phyloP scores from a whole-genome alignment of 1,140 invertebrate genomes.

The Lethrus apterus region DNA sequence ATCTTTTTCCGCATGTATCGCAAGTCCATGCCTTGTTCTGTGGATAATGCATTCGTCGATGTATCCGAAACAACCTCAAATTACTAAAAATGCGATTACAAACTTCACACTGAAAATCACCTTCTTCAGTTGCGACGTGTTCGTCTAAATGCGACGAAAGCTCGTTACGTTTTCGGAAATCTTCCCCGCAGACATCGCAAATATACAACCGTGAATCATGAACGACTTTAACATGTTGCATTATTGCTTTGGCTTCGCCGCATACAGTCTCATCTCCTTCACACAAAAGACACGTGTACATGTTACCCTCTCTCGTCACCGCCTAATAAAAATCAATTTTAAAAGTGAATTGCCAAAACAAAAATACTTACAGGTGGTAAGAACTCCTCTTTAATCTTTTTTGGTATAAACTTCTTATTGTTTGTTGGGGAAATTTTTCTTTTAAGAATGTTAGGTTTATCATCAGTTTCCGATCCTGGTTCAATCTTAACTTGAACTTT shows the following conservation, averaged over 20 bases:
- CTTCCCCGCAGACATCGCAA: slow-evolving; percentile 61
- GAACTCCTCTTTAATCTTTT: slow-evolving; percentile 17
- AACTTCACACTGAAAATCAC: slow-evolving; percentile 57
- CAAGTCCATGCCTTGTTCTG: slow-evolving; percentile 57
- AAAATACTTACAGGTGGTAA: slow-evolving; percentile 17
- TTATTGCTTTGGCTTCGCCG: slow-evolving; percentile 52
- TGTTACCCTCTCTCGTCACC: slow-evolving; percentile 44
- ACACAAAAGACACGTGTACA: slow-evolving; percentile 56
- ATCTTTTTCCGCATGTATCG: slow-evolving; percentile 55
- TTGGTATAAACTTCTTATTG: background rate
- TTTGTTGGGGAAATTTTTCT: slow-evolving; percentile 26
- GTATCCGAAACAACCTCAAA: slow-evolving; percentile 52
- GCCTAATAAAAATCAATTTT: slow-evolving; percentile 34
- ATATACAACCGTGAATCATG: slow-evolving; percentile 61
- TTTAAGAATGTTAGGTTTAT: slow-evolving; percentile 30
- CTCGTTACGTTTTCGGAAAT: slow-evolving; percentile 55
- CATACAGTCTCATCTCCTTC: slow-evolving; percentile 42
- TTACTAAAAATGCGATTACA: slow-evolving; percentile 58
- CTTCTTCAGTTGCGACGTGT: slow-evolving; percentile 52
- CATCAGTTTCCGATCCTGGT: slow-evolving; percentile 18
- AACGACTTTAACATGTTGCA: slow-evolving; percentile 49
- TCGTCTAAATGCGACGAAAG: slow-evolving; percentile 58
- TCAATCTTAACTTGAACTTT: slow-evolving; percentile 28
- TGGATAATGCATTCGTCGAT: slow-evolving; percentile 55
- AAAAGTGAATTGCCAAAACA: slow-evolving; percentile 13